These are phyloP conservation scores for Drosophila insularis DNA, from an alignment of 1,140 invertebrate species.

Conservation along the genomic window DNA sequence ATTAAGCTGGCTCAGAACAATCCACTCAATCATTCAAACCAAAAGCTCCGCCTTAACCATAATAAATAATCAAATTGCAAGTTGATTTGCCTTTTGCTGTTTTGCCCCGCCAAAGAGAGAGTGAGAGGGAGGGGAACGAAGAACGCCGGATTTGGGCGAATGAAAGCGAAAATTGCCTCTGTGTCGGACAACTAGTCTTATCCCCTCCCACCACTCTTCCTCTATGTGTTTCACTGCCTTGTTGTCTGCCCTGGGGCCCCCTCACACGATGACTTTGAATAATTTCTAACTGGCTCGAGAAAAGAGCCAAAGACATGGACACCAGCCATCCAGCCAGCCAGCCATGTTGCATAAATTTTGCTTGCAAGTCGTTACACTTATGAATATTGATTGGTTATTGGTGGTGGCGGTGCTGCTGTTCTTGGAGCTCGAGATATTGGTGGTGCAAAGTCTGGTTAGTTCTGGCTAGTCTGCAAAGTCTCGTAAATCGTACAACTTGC, in stretches of 20 bases:
- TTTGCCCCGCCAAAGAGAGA: not conserved
- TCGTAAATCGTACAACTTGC: constrained; percentile 57
- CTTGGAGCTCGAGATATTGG: not conserved
- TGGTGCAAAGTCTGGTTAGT: not conserved
- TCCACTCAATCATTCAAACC: constrained; percentile 61
- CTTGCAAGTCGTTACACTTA: constrained; percentile 64
- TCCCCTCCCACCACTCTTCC: constrained; percentile 15
- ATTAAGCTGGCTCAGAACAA: constrained; percentile 59
- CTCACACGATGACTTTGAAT: constrained; percentile 73
- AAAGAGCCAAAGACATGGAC: not conserved
- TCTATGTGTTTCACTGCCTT: not conserved
- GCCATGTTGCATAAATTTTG: constrained; percentile 55
- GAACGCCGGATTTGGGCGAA: constrained; percentile 52
- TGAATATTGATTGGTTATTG: constrained; percentile 79
- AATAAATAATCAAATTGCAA: constrained; percentile 78
- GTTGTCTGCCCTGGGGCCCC: constrained; percentile 40
- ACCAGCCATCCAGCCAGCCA: not conserved
- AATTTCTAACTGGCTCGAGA: constrained; percentile 62
- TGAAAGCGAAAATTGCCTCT: constrained; percentile 74
- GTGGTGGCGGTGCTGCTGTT: constrained; percentile 28
- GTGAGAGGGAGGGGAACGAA: no score
- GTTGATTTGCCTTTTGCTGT: constrained; percentile 57
- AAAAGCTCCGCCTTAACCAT: constrained; percentile 47
- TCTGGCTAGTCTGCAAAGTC: constrained; percentile 6
- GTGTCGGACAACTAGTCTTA: constrained; percentile 32